Percentiles rank a stretch among this genome's conserved stretches.
These are phyloP conservation scores for Reticulitermes speratus DNA, from an alignment of 1,140 invertebrate species.

Conservation along the genomic window DNA sequence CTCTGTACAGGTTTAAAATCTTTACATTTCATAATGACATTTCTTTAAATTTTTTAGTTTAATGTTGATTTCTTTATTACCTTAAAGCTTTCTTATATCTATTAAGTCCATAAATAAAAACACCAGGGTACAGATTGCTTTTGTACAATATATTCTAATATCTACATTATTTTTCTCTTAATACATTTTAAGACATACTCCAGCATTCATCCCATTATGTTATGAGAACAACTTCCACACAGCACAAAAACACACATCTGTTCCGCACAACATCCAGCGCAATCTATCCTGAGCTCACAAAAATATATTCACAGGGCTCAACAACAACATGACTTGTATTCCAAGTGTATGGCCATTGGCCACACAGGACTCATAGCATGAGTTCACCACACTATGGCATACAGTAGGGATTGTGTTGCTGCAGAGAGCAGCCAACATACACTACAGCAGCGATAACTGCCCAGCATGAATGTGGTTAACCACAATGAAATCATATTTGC, in stretches of 20 bases:
- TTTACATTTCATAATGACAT: slow-evolving; percentile 9
- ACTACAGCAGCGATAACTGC: too few relatives aligned
- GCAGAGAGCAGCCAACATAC: too few relatives aligned
- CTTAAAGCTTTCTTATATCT: slow-evolving; percentile 19
- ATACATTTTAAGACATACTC: background rate
- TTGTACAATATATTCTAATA: slow-evolving; percentile 20
- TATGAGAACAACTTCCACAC: background rate
- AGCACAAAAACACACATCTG: background rate
- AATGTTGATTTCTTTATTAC: slow-evolving; percentile 15
- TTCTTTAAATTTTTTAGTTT: background rate
- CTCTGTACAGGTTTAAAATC: slow-evolving; percentile 3
- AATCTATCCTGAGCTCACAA: background rate
- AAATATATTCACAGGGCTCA: background rate
- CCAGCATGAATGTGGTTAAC: too few relatives aligned
- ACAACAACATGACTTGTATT: background rate
- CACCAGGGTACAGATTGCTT: background rate
- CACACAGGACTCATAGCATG: too few relatives aligned
- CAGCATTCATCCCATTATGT: slow-evolving; percentile 3
- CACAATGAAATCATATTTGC: too few relatives aligned
- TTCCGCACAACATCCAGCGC: background rate
- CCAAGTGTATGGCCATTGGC: background rate
- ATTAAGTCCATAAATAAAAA: slow-evolving; percentile 20
- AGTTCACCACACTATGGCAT: too few relatives aligned
- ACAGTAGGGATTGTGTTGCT: too few relatives aligned
- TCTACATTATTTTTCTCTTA: slow-evolving; percentile 10